These are phyloP conservation scores for Hyperoplus lanceolatus DNA, from an alignment of 2,797 vertebrate species.

Conservation along the genomic window DNA sequence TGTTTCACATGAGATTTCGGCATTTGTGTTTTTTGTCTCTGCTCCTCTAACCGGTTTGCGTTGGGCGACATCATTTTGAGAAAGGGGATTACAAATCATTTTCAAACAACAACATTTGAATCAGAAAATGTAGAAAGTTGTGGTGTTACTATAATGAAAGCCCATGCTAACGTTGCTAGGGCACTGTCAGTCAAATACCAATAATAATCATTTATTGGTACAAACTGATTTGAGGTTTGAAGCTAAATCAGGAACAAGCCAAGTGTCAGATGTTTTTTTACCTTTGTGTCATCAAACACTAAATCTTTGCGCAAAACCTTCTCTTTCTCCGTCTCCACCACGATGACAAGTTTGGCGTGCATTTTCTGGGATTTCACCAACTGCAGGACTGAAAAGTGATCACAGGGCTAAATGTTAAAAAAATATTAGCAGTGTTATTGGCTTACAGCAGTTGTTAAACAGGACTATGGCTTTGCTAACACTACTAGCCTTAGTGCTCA, in stretches of 20 bases:
- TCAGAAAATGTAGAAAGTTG: neutral
- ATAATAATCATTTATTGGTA: neutral
- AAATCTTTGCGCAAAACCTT: conserved; percentile 94
- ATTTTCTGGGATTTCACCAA: conserved; percentile 97
- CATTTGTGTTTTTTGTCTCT: neutral
- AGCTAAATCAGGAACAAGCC: neutral
- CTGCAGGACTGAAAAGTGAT: conserved; percentile 90
- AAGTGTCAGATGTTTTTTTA: conserved; percentile 60
- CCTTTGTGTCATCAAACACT: conserved; percentile 95
- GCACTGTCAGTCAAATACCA: neutral
- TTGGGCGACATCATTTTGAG: neutral
- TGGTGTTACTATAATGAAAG: neutral
- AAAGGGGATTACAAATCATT: neutral
- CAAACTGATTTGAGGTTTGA: neutral
- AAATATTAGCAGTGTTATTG: neutral
- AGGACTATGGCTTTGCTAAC: neutral
- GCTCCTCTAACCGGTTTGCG: neutral
- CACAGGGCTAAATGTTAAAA: neutral
- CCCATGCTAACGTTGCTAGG: neutral
- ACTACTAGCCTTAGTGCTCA: too few species aligned
- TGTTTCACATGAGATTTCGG: neutral
- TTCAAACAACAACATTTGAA: neutral
- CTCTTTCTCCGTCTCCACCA: conserved; percentile 95
- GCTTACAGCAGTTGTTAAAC: neutral
- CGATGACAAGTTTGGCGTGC: conserved; percentile 91